phyloP scores from a whole-genome alignment of 2,797 vertebrate species.

The Pantherophis vulpinus region DNA sequence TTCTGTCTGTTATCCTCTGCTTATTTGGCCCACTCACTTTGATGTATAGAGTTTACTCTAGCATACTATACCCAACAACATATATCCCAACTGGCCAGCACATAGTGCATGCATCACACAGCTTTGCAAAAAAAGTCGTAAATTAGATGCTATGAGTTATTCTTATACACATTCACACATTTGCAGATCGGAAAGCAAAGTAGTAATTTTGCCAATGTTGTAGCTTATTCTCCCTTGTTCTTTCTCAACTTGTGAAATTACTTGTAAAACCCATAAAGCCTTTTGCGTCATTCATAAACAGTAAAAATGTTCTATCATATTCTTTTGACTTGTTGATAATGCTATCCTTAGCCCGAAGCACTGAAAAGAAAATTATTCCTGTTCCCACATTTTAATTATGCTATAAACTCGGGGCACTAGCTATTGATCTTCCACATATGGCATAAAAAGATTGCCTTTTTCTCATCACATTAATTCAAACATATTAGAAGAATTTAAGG shows the following conservation, averaged over 20 bases:
- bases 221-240: constrained; percentile 48
- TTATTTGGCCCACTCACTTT: not conserved
- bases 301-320: constrained; percentile 64
- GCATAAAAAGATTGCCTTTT: constrained; percentile 58
- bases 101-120: not conserved
- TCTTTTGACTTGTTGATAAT: constrained; percentile 72
- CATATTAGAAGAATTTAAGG: constrained; percentile 52
- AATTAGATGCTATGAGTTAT: not conserved
- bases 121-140: not conserved
- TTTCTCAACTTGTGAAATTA: constrained; percentile 64
- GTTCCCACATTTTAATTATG: constrained; percentile 77
- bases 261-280: constrained; percentile 65
- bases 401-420: constrained; percentile 73
- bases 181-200: constrained; percentile 27
- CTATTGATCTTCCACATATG: constrained; percentile 76
- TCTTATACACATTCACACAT: not conserved
- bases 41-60: not conserved
- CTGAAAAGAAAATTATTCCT: constrained; percentile 72
- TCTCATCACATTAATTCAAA: constrained; percentile 56
- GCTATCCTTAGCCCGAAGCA: constrained; percentile 69
- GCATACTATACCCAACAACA: not conserved
- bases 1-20: not conserved
- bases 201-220: constrained; percentile 30
- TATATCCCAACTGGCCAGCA: constrained; percentile 27
- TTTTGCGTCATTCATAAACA: constrained; percentile 71